Base-by-base conservation (phyloP, 1,140 invertebrate species). In the Littorina saxatilis region DNA sequence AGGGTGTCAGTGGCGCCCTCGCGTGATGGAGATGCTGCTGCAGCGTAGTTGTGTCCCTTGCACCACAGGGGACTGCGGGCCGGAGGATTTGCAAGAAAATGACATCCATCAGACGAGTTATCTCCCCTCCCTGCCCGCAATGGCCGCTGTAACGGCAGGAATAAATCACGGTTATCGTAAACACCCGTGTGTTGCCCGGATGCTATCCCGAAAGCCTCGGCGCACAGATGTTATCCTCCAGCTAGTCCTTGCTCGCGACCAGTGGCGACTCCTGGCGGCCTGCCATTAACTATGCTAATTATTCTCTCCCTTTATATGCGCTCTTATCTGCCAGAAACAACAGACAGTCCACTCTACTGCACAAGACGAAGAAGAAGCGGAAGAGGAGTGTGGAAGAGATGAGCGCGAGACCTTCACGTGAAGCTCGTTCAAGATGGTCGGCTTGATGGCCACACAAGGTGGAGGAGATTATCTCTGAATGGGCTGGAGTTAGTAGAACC, bases 101-200 rank as follows among this genome's bases (percentile, higher is more conserved):
- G 32, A 68, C 63, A 68, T 68, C 35, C 35, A 68, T 68, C 63
- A 68, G 63, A 32, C 63, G 27, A 68, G 63, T 68, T 68, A 68
- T 68, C 63, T 68, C 32, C 63, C 63, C 7, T 23, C 29, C 29
- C 32, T 68, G 63, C 32, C 63, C 63, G 63, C 63, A 68, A 68
- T 61, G 58, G 58, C 58, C 63, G 63, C 63, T 7, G 63, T 35
- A 68, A 32, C 27, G 29, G 4, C 27, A n/a, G 35, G 29, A 68
- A 68, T 68, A 68, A 68, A 68, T 68, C 63, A 68, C 63, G 35
- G 63, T 68, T 68, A 68, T 68, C 63, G 63, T 68, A 68, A 68
- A 68, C 63, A 68, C 63, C 29, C 63, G 63, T 39, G 29, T 39
- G 63, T n/a, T 11, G 63, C 63, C 35, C 63, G 20, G 58, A 61